phyloP scores from a whole-genome alignment of 1,140 invertebrate genomes.

The Drosophila orena region DNA sequence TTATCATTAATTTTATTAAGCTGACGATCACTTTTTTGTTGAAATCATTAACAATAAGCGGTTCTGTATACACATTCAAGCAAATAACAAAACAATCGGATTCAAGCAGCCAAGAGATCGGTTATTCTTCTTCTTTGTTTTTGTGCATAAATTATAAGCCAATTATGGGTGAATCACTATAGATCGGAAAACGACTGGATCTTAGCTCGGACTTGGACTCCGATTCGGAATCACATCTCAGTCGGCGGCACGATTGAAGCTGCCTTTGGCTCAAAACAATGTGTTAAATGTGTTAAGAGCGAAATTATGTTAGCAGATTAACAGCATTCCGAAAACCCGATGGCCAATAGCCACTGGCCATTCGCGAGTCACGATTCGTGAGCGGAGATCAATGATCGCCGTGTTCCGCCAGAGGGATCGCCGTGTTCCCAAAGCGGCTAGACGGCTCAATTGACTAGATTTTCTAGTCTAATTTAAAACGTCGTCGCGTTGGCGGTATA shows the following conservation, averaged over 20 bases:
- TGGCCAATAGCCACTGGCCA: slow-evolving; percentile 51
- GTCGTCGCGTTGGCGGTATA: slow-evolving; percentile 72
- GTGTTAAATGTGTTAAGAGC: slow-evolving; percentile 83
- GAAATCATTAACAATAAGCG: slow-evolving; percentile 80
- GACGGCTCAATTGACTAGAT: slow-evolving; percentile 67
- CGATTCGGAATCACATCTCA: slow-evolving; percentile 39
- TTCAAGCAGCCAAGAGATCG: slow-evolving; percentile 48
- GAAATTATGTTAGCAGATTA: slow-evolving; percentile 84
- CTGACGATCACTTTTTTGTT: slow-evolving; percentile 81
- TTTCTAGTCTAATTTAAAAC: slow-evolving; percentile 66
- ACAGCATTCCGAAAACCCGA: slow-evolving; percentile 73
- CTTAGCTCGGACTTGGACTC: background rate
- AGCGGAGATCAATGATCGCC: slow-evolving; percentile 30
- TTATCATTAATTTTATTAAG: slow-evolving; percentile 82
- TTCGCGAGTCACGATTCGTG: slow-evolving; percentile 36
- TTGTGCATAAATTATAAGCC: slow-evolving; percentile 79
- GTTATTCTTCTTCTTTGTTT: slow-evolving; percentile 19
- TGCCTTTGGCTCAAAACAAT: slow-evolving; percentile 69
- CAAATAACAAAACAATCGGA: slow-evolving; percentile 63
- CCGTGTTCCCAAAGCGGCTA: slow-evolving; percentile 16
- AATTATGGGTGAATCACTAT: slow-evolving; percentile 81
- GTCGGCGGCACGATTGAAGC: slow-evolving; percentile 70
- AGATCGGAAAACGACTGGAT: slow-evolving; percentile 34
- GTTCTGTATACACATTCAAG: slow-evolving; percentile 66
- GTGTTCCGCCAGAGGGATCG: slow-evolving; percentile 35